phyloP scores from a whole-genome alignment of 2,888 invertebrate genomes.

The Lumbricus terrestris region DNA sequence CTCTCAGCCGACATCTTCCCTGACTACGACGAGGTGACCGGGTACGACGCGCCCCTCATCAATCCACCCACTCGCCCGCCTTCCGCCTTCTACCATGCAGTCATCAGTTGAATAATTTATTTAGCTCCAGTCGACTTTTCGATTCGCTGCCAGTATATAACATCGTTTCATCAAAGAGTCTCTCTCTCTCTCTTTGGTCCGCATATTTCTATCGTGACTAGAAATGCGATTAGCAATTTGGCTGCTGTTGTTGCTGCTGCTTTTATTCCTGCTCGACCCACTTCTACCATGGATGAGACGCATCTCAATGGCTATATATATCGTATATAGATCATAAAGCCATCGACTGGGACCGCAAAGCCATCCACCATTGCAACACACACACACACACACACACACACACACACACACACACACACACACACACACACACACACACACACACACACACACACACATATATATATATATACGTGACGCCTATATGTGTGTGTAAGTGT shows the following conservation, averaged over 20 bases:
- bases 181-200: too few species aligned
- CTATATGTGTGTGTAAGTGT: too few species aligned
- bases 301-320: background rate
- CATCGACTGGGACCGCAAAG: background rate
- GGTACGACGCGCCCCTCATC: background rate
- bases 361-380: background rate
- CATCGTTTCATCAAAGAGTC: background rate
- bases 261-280: background rate
- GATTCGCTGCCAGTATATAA: background rate
- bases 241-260: background rate
- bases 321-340: too few species aligned
- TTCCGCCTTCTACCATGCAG: too few species aligned
- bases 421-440: too few species aligned
- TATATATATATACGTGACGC: too few species aligned
- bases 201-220: background rate
- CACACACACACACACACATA: too few species aligned
- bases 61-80: background rate
- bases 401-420: too few species aligned
- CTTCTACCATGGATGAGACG: background rate
- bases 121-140: background rate
- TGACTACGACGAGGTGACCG: conserved; percentile 3
- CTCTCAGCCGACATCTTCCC: background rate
- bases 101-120: conserved; percentile 3
- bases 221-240: background rate
- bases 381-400: too few species aligned